Evolutionary conservation across 2,888 invertebrate genomes (phyloP), one percentile per base, ranked within the genome.

Genomic region (Magallana nippona): DNA sequence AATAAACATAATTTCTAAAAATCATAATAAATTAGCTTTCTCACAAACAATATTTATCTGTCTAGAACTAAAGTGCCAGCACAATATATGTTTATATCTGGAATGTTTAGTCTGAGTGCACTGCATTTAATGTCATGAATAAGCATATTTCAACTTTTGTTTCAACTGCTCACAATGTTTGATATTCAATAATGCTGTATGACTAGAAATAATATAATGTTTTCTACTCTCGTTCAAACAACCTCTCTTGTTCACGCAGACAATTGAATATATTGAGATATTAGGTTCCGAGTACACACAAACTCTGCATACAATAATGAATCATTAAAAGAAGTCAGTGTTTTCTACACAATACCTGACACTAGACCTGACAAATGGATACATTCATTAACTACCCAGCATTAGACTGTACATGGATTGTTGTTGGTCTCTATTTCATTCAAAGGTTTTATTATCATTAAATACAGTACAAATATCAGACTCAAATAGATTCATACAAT

Each of bases 321-420:
- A 22, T 71, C 27, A 27, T 5, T 11, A 71, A 15, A 27, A 15
- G 27, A 71, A 71, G 71, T 71, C 13, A 13, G 32, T 27, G 60
- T 32, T 27, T 71, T 11, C 27, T 71, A 5, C 71, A 71, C 32
- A 32, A 71, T 22, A 71, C 44, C 17, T 22, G 22, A 71, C 71
- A 71, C 71, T 71, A 71, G 63, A 63, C 63, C 27, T 8, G 27
- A 71, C 71, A 71, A 71, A 71, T 71, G 71, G 32, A 71, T 32
- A 71, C 27, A 71, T 22, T 27, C 32, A 27, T 27, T 19, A 17
- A 71, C 27, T 71, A 71, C 71, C 71, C 71, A 71, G 1, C 32
- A 27, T 71, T 15, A 19, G 10, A 60, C n/a, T 19, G 27, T 71
- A 71, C 71, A 71, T 71, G 71, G 71, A 71, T 71, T 71, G 32